Conservation (phyloP, 2,888 invertebrate species). For the Trissoscelio sp. region DNA sequence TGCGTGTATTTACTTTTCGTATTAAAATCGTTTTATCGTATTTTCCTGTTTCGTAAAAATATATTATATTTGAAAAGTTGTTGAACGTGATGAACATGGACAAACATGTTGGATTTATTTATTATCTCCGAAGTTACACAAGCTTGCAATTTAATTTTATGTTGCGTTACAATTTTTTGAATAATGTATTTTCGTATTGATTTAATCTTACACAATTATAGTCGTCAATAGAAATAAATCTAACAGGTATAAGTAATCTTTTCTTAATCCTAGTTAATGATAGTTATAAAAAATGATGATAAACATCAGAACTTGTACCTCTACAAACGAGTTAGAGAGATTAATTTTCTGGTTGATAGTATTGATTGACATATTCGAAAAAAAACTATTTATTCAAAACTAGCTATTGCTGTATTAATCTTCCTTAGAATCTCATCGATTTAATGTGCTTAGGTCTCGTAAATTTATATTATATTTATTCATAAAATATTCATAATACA, state of each 20-base stretch:
- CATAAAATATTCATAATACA: conserved; percentile 2
- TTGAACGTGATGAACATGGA: too few species aligned
- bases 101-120: too few species aligned
- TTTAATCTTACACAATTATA: neutral
- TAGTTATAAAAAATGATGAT: conserved; percentile 22
- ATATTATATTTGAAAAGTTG: too few species aligned
- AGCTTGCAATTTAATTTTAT: too few species aligned
- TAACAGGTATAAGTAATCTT: conserved; percentile 3
- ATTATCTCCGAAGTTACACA: neutral
- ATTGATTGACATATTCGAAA: conserved; percentile 31
- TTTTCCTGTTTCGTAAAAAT: too few species aligned
- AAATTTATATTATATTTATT: neutral
- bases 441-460: conserved; percentile 29
- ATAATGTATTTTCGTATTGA: neutral
- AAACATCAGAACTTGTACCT: conserved; percentile 22
- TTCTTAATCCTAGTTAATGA: conserved; percentile 36
- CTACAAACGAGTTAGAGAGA: conserved; percentile 27
- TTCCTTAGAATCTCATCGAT: conserved; percentile 17
- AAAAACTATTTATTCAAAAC: conserved; percentile 44
- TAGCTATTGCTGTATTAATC: conserved; percentile 35
- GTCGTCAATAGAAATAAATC: conserved; percentile 5
- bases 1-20: too few species aligned
- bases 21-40: too few species aligned
- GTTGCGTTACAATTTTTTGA: neutral
- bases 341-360: conserved; percentile 36